A percentile compares a stretch with the other conserved stretches of the same genome.
phyloP scores from a whole-genome alignment of 2,888 invertebrate species.

The Dolichopus griseipennis region DNA sequence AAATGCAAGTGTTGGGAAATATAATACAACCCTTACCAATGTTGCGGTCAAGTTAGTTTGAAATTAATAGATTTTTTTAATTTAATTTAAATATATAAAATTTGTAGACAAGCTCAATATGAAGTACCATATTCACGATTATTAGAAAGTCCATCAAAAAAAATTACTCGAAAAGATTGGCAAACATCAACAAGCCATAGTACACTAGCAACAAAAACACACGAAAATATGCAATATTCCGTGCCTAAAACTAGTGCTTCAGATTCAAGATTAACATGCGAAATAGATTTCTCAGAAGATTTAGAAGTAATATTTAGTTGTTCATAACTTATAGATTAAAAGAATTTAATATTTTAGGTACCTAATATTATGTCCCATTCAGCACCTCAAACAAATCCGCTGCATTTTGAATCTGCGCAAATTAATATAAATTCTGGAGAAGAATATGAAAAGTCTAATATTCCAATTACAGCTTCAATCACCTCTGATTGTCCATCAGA shows the following conservation, averaged over 20 bases:
- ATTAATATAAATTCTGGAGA: neutral
- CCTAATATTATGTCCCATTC: conserved; percentile 44
- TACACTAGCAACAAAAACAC: conserved; percentile 38
- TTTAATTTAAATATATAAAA: conserved; percentile 10
- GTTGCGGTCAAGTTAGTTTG: neutral
- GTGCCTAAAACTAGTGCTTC: conserved; percentile 75
- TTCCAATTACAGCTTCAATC: conserved; percentile 49
- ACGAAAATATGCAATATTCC: conserved; percentile 30
- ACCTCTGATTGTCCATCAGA: conserved; percentile 87
- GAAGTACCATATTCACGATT: conserved; percentile 70
- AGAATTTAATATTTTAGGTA: conserved; percentile 27
- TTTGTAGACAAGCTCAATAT: conserved; percentile 35
- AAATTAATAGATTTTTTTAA: neutral
- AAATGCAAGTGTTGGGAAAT: neutral
- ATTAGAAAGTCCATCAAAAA: conserved; percentile 53
- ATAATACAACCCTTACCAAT: neutral
- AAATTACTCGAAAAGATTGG: conserved; percentile 27
- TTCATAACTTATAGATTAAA: neutral
- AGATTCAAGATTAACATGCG: conserved; percentile 75
- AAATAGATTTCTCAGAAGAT: conserved; percentile 52
- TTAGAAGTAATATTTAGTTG: conserved; percentile 39
- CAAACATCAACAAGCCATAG: conserved; percentile 27
- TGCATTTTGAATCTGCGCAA: conserved; percentile 34
- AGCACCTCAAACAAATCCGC: conserved; percentile 41
- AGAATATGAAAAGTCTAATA: neutral